Evolutionary conservation across 2,888 invertebrate species (phyloP).

Genomic region (Cryptophagus acutangulus): DNA sequence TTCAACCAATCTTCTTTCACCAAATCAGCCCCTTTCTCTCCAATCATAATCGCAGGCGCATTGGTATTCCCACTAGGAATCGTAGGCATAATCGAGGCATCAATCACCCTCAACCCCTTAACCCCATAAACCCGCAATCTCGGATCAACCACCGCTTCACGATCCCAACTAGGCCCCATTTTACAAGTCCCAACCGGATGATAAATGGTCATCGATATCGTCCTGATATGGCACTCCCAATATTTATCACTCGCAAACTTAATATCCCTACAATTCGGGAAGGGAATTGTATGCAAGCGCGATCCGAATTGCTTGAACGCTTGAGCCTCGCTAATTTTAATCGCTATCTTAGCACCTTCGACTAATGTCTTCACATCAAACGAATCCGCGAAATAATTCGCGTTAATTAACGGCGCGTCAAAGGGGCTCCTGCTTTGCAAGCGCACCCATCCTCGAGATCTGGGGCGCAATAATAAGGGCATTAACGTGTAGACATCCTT

Average conservation of each 20-base stretch:
- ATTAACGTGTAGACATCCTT: constrained; percentile 79
- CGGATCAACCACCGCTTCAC: constrained; percentile 77
- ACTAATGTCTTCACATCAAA: constrained; percentile 74
- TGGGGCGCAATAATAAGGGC: constrained; percentile 75
- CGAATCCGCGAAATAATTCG: constrained; percentile 85
- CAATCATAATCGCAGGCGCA: constrained; percentile 89
- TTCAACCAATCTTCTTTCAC: constrained; percentile 77
- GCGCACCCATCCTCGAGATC: constrained; percentile 71
- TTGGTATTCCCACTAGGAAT: constrained; percentile 87
- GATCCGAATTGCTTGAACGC: constrained; percentile 62
- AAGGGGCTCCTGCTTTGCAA: constrained; percentile 78
- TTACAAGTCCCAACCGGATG: constrained; percentile 85
- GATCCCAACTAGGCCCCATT: constrained; percentile 79
- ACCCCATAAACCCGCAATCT: constrained; percentile 73
- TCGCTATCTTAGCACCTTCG: constrained; percentile 75
- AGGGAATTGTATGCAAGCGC: constrained; percentile 65
- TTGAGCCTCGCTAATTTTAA: constrained; percentile 66
- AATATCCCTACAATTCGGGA: constrained; percentile 72
- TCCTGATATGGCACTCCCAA: constrained; percentile 81
- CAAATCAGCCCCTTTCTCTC: constrained; percentile 81
- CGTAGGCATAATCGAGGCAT: constrained; percentile 85
- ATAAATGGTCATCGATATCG: constrained; percentile 85
- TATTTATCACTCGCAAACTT: constrained; percentile 75
- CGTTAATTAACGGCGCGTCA: constrained; percentile 82
- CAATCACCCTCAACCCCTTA: constrained; percentile 73